Conservation (phyloP, 1,140 invertebrate species). For the Elymnias hypermnestra region DNA sequence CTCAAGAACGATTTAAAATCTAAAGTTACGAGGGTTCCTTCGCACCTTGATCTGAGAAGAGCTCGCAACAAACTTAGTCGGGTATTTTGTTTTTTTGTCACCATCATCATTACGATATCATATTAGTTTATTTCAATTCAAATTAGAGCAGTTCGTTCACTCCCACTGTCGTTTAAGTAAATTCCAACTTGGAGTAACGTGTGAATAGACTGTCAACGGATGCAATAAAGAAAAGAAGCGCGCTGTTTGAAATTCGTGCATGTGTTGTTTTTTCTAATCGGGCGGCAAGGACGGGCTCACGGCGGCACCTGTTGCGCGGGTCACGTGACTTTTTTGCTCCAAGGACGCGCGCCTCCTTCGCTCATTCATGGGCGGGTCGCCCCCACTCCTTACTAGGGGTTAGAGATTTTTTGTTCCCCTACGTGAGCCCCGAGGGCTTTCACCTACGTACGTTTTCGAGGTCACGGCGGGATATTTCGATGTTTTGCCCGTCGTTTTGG, state of each 20-base stretch:
- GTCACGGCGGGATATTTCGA: slow-evolving; percentile 68
- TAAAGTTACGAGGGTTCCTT: too few species aligned
- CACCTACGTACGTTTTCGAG: slow-evolving; percentile 68
- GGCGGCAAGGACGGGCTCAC: slow-evolving; percentile 60
- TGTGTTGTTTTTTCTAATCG: slow-evolving; percentile 42
- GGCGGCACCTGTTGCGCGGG: slow-evolving; percentile 67
- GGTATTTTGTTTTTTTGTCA: too few species aligned
- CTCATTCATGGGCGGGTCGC: slow-evolving; percentile 66
- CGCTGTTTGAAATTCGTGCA: slow-evolving; percentile 14
- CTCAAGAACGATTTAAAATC: too few species aligned
- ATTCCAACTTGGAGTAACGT: too few species aligned
- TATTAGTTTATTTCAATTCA: too few species aligned
- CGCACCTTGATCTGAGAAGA: too few species aligned
- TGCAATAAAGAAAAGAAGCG: slow-evolving; percentile 9
- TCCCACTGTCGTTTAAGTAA: too few species aligned
- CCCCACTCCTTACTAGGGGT: slow-evolving; percentile 59
- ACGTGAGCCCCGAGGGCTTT: slow-evolving; percentile 68
- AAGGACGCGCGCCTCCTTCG: slow-evolving; percentile 72
- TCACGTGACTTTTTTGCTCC: slow-evolving; percentile 74
- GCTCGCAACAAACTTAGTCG: too few species aligned
- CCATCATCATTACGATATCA: too few species aligned
- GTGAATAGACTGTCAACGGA: slow-evolving; percentile 11
- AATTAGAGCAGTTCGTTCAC: too few species aligned
- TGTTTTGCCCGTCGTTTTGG: slow-evolving; percentile 56
- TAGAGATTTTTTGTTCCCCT: slow-evolving; percentile 69